Base-by-base conservation (phyloP, 2,113 vertebrate genomes). In the Grallaria varia region DNA sequence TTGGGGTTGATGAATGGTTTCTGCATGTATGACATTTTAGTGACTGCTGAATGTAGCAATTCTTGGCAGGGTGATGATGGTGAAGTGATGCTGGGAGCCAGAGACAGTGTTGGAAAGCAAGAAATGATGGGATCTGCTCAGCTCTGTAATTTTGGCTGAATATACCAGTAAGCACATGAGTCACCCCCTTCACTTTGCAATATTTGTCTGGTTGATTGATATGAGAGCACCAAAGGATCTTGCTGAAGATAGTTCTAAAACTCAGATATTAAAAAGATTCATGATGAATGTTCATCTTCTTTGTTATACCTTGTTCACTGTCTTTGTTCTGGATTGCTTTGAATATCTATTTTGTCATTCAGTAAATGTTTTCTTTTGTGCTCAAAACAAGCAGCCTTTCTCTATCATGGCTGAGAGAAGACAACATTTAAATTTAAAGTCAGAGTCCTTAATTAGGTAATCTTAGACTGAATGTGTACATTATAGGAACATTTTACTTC, bases 171-270 rank as follows among this genome's bases (percentile, higher is more conserved):
- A 87, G 40, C 1, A 11, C 66, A 83, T 58, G 83, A 95, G 55
- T 92, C 91, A 90, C 60, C 90, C n/a, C 30, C 30, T 83, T 95
- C 33, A 35, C 72, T 94, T 79, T 24, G 27, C 74, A 66, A 83
- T 87, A 80, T 89, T 82, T 86, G 33, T 85, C 94, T 92, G 47
- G 44, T 73, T 88, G 85, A 96, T 80, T 88, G 75, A 95, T 83
- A 67, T 28, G 17, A 93, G 74, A 96, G 91, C 28, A 85, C 39
- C 72, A n/a, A 80, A 44, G 59, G 63, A 93, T 62, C 88, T 91
- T 39, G 73, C 22, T 40, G 71, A 91, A 84, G 84, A 82, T 10
- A 74, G 63, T 74, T 45, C 88, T 90, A 67, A 72, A 63, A 83
- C 33, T 63, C 72, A 37, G 33, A 93, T 56, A 86, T 66, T 80